Base-by-base conservation (phyloP, 2,888 invertebrate species). In the Drosophila pullipes region DNA sequence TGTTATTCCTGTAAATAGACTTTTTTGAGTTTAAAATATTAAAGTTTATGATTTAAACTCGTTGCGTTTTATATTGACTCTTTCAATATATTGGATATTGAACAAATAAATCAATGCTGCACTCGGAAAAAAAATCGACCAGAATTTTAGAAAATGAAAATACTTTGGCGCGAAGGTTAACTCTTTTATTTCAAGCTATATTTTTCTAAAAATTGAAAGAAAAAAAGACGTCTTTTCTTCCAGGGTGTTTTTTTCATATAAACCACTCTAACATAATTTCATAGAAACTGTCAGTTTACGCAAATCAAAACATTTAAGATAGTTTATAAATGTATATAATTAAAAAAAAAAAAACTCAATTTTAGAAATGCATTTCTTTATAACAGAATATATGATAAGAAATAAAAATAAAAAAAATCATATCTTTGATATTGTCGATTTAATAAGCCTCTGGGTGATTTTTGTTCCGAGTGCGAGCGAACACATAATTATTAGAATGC, bases 401-500 rank as follows among this genome's bases (percentile, higher is more conserved):
- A 28, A 3, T 9, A 31, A 31, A 33, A 33, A 11, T 4, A 33
- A 33, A 33, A 33, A 33, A 11, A 11, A 1, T 4, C n/a, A 33
- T 13, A 13, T 35, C 4, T 13, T 35, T 35, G 35, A 13, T 4
- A 13, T 18, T 39, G 7, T 39, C 7, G 39, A 18, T 39, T 39
- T 18, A 18, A 3, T 7, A 7, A 18, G 16, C 3, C 39, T 39
- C 7, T 0, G 18, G 1, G 39, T 9, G 39, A n/a, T 10, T n/a
- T 39, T 39, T n/a, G 9, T 9, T 41, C n/a, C 39, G 9, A 9
- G 39, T 4, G 4, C 9, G 22, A 13, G 11, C 22, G 13, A 59
- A 25, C 11, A 39, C n/a, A 37, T 16, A 74, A 31, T 44, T 55
- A 54, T 49, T 11, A 18, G 30, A 41, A 60, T 61, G 64, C 52